These are phyloP conservation scores for Pantherophis guttatus DNA, from an alignment of 2,113 vertebrate genomes.

Conservation along the genomic window DNA sequence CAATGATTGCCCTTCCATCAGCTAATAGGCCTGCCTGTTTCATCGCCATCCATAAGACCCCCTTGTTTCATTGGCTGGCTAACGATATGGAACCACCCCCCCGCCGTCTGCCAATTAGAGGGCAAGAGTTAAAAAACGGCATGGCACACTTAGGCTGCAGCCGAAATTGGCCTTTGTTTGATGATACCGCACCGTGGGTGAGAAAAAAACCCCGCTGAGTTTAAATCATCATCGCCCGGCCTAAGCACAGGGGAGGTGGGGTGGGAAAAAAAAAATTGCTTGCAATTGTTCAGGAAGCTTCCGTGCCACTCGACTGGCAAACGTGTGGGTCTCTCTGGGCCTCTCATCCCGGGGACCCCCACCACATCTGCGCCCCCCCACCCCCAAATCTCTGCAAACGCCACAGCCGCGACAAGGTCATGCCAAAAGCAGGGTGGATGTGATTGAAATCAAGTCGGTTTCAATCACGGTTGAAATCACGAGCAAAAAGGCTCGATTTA, in stretches of 20 bases:
- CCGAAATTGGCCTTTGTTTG: constrained; percentile 39
- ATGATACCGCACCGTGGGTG: constrained; percentile 12
- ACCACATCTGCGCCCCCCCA: too few species aligned
- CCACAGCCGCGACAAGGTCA: too few species aligned
- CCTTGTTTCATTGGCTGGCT: constrained; percentile 33
- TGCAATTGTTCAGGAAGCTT: neutral
- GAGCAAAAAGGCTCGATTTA: too few species aligned
- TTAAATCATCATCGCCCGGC: constrained; percentile 28
- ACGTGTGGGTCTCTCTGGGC: neutral
- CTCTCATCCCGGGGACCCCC: neutral
- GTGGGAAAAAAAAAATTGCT: neutral
- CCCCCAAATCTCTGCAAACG: too few species aligned
- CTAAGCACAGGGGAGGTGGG: neutral
- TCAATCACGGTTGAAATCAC: too few species aligned
- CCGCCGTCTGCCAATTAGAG: constrained; percentile 31
- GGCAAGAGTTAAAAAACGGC: constrained; percentile 33
- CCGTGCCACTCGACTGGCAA: too few species aligned
- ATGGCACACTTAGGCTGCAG: constrained; percentile 29
- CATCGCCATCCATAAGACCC: constrained; percentile 15
- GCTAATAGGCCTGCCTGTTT: constrained; percentile 12
- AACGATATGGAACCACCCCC: constrained; percentile 37
- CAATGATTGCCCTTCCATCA: neutral
- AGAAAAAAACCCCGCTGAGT: neutral
- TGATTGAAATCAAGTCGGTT: too few species aligned
- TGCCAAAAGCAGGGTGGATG: too few species aligned